Percentiles rank a stretch among this genome's conserved stretches.
Conservation (phyloP, 2,888 invertebrate genomes). For the Pimpla rufipes region DNA sequence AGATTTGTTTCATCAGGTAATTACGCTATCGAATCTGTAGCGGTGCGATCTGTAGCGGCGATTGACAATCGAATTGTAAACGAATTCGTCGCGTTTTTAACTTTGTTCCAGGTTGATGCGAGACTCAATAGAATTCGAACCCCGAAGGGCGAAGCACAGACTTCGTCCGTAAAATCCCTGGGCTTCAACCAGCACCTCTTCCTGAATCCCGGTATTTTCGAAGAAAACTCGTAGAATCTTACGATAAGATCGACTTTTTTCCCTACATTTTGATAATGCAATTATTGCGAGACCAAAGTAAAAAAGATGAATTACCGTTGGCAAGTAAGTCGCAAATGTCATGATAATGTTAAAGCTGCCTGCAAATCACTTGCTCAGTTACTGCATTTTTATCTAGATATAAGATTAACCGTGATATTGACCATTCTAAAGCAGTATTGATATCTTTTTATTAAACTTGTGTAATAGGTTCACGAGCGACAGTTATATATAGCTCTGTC, state of each 20-base stretch:
- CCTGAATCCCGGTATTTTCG: slow-evolving; percentile 82
- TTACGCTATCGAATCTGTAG: neutral
- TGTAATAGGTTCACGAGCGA: no score
- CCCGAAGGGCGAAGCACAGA: slow-evolving; percentile 75
- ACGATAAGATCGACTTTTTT: no score
- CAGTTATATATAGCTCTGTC: no score
- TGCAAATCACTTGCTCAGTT: neutral
- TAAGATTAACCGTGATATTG: no score
- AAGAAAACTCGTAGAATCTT: slow-evolving; percentile 58
- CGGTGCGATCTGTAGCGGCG: neutral
- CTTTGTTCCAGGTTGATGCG: neutral
- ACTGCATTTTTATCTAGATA: no score
- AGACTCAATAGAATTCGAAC: neutral
- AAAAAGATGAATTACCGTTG: no score
- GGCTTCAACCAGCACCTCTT: slow-evolving; percentile 82
- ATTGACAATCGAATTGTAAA: neutral
- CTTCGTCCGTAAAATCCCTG: slow-evolving; percentile 73
- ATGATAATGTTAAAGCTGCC: no score
- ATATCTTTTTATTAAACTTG: no score
- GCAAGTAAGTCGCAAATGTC: no score
- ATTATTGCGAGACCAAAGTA: no score
- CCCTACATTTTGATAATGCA: no score
- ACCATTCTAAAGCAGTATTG: no score
- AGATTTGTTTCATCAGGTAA: slow-evolving; percentile 79
- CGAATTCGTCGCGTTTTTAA: neutral